Base-by-base conservation (phyloP, 2,888 invertebrate genomes). In the Quadriops clusia region DNA sequence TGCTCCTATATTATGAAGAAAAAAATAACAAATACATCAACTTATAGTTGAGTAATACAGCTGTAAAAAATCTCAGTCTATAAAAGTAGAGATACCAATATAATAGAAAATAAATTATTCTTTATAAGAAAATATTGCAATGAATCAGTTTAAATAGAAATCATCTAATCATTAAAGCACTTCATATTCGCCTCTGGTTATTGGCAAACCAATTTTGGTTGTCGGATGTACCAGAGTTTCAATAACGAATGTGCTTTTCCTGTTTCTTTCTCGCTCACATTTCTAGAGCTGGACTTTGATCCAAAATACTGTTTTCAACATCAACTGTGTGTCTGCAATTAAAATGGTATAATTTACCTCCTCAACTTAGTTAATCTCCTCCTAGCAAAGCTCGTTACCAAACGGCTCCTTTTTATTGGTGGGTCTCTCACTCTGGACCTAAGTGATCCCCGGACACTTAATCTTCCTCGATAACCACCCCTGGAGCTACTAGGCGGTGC, bases 331-430 rank as follows among this genome's bases (percentile, higher is more conserved):
- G 25, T 34, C 30, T 30, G 34, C 34, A 34, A 34, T 30, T 32
- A 34, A 34, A 34, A 32, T 33, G 32, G 25, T 33, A 23, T 38
- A 36, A 54, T 47, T 61, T 61, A 61, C 64, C 64, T 64, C 62
- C 63, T 56, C 44, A 63, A 39, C 45, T 54, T 60, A 41, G 56
- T 50, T 37, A 61, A 51, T 52, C 56, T 61, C 44, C 56, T 60
- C 52, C 60, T 56, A 39, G 52, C 43, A 54, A 48, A 58, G 45
- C 61, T 61, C 41, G 53, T 69, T 34, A 65, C 67, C 46, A 68
- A 61, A 43, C 70, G 59, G 53, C 70, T 68, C 56, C 71, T 56
- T 49, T 68, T 66, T 58, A 62, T 64, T 22, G 68, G 61, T 51
- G 68, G 67, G 44, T 70, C 68, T 52, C 68, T 60, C 37, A 66